phyloP scores from a whole-genome alignment of 2,113 vertebrate species.

The Toxostoma redivivum region DNA sequence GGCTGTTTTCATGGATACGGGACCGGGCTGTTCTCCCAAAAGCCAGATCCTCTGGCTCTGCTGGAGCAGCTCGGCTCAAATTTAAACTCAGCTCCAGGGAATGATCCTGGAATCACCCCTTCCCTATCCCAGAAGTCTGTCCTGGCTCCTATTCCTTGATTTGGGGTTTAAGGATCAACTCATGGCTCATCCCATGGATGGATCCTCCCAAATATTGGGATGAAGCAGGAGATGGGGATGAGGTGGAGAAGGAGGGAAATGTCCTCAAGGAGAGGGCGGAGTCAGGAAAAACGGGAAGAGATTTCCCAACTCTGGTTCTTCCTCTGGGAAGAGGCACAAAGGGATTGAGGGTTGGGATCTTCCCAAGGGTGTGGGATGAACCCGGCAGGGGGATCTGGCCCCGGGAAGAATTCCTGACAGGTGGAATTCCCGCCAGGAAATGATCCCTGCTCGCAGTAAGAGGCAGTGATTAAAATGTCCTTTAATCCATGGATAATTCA shows the following conservation, averaged over 20 bases:
- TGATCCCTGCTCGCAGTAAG: not conserved
- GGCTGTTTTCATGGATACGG: fast-evolving
- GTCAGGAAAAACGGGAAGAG: not conserved
- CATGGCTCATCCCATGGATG: fast-evolving
- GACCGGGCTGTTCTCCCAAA: fast-evolving
- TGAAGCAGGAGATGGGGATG: fast-evolving
- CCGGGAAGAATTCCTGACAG: fast-evolving
- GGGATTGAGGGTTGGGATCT: not conserved
- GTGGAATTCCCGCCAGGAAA: not conserved
- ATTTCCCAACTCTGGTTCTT: not conserved
- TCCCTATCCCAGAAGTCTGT: fast-evolving
- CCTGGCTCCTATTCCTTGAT: fast-evolving
- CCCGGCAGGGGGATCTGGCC: fast-evolving
- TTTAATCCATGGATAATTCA: conserved; percentile 37
- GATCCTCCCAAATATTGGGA: not conserved
- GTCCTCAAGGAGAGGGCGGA: not conserved
- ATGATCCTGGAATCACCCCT: not conserved
- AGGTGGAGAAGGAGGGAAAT: not conserved
- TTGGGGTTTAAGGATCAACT: not conserved
- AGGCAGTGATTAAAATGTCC: not conserved
- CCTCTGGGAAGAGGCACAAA: not conserved
- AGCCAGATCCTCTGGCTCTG: not conserved
- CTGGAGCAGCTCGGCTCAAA: not conserved
- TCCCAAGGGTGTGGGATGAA: fast-evolving
- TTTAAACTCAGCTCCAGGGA: not conserved